Conservation (phyloP, 2,113 vertebrate species). For the Hippolais icterina region DNA sequence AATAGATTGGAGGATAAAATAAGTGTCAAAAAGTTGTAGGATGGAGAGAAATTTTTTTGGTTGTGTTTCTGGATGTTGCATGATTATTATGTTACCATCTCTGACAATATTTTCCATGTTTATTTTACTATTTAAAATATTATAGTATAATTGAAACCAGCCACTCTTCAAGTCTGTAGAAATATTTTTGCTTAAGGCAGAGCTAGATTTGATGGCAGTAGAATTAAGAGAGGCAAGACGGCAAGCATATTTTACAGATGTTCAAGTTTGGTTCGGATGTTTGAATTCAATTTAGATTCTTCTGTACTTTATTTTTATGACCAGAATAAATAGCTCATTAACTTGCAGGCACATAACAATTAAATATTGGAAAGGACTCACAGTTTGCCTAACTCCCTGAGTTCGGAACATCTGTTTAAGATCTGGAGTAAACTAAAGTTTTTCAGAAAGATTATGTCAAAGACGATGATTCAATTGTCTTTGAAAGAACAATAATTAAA, state of each 20-base stretch:
- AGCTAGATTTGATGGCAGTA: not conserved
- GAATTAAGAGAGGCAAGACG: not conserved
- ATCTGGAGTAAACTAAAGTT: not conserved
- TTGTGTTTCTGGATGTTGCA: not conserved
- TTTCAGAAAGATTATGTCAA: not conserved
- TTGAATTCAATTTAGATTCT: not conserved
- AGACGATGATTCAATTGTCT: not conserved
- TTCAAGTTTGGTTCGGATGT: not conserved
- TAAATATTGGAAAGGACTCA: not conserved
- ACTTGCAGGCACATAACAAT: not conserved
- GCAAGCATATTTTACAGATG: not conserved
- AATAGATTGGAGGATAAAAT: not conserved
- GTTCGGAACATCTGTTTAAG: not conserved
- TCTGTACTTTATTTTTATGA: not conserved
- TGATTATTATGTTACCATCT: not conserved
- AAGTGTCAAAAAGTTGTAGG: not conserved
- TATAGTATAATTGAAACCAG: not conserved
- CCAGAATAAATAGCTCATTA: not conserved
- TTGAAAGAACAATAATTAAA: not conserved
- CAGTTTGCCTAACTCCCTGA: not conserved
- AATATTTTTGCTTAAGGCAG: not conserved
- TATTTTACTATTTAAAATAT: not conserved
- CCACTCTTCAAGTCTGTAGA: not conserved
- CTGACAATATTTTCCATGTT: not conserved
- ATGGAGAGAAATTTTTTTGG: not conserved